Evolutionary conservation across 2,797 vertebrate genomes (phyloP), one percentile per base, ranked within the genome.

Genomic region (Mormyrus hasselquistii): DNA sequence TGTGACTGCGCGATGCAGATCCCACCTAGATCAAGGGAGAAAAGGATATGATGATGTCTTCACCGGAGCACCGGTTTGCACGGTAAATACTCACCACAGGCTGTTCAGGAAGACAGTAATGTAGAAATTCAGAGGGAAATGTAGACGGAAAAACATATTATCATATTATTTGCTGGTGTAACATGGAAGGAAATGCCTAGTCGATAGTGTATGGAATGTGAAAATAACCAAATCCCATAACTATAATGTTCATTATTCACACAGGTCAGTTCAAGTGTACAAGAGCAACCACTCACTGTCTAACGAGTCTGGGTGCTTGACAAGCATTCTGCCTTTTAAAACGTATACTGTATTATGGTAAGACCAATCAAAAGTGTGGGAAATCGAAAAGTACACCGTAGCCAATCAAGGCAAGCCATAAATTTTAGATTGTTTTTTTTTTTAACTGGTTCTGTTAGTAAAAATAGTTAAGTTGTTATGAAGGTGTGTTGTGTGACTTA

Each of bases 1-100:
- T 98, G 94, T 65, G 97, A 98, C 95, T 99, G 98, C 89, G 98
- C 97, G 85, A 99, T 97, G 95, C 98, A 99, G 94, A 98, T 97
- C 90, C 97, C 97, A 93, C 97, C 98, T 98, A 94, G 87, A 91
- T 90, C 4, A 87, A 25, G n/a, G 8, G 57, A 6, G 50, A 59
- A 14, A 91, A 41, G 91, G 90, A 90, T 89, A 29, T 4, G 47
- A 62, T 65, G 10, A 34, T 38, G 22, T 38, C 38, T 44, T 8
- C n/a, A n/a, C n/a, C n/a, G 29, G 49, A 19, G 49, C 84, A 55
- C 22, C 49, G 6, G 52, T 29, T 14, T 29, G 82, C 47, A 50
- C 0, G n/a, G n/a, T 84, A 52, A 76, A 38, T 76, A 76, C 73
- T 5, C 6, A 44, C 6, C 38, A 3, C 73, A 41, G 29, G 73